Evolutionary conservation across 2,797 vertebrate species (phyloP), one percentile per base, ranked within the genome.

Genomic region (Adelosebastes latens): DNA sequence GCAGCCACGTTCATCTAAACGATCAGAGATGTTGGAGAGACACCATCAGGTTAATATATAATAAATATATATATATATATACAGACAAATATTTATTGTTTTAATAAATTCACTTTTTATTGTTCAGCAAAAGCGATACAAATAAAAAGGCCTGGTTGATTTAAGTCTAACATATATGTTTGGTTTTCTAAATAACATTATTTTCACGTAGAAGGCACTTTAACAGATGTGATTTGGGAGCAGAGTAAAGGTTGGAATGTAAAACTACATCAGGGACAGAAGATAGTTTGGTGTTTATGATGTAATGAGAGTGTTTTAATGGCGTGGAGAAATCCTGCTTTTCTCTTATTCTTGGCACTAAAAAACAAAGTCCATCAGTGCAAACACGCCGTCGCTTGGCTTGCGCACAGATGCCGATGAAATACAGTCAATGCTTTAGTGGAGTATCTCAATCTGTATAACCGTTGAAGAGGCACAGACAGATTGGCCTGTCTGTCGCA

Each of bases 191-290:
- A 65, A 69, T 63, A 52, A 72, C 68, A 78, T 60, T 67, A 80
- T 72, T 73, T 72, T 78, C 34, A 82, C 22, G 3, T n/a, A 32
- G 49, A 91, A 94, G 93, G 91, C 92, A 91, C 88, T 94, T 91
- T 14, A 10, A 80, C 16, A 73, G n/a, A 69, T 8, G 39, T 62
- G 52, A 67, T 62, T 66, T 32, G 9, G 69, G 78, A 70, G 72
- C 13, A 6, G 22, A 46, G 62, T 79, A 36, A 53, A 72, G 61
- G 60, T 2, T 73, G 77, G 79, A 83, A 87, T 81, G 80, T 75
- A 65, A 86, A 81, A 69, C 72, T 80, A 25, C 53, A 46, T 53
- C 60, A 53, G 52, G 42, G 46, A 13, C 20, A 75, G 49, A 25
- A 36, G 36, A 22, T 9, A 2, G 74, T 73, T 69, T 69, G 42